Evolutionary conservation across 2,888 invertebrate species (phyloP).

Genomic region (Agrotis puta): DNA sequence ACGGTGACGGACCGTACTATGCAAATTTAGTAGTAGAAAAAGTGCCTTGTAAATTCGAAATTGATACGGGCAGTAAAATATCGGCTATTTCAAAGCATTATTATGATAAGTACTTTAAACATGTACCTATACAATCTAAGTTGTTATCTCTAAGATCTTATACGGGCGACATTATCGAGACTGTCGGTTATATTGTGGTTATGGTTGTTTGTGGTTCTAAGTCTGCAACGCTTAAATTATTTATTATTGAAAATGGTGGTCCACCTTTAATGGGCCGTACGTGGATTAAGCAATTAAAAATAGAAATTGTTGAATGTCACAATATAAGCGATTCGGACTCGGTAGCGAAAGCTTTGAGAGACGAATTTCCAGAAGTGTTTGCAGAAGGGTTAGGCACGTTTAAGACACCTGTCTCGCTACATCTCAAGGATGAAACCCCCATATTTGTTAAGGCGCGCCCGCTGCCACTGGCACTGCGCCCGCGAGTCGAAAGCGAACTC

Average conservation of each 20-base stretch:
- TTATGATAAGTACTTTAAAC: neutral
- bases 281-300: constrained; percentile 1
- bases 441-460: too few species aligned
- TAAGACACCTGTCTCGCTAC: constrained; percentile 4
- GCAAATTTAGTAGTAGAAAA: neutral
- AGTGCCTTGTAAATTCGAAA: neutral
- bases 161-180: neutral
- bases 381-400: constrained; percentile 25
- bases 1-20: neutral
- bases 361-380: constrained; percentile 34
- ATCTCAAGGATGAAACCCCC: too few species aligned
- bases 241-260: constrained; percentile 36
- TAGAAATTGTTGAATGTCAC: constrained; percentile 6
- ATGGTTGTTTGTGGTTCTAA: constrained; percentile 3
- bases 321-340: neutral
- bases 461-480: too few species aligned
- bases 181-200: neutral
- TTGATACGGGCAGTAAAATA: neutral
- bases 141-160: too few species aligned
- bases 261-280: constrained; percentile 37
- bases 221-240: constrained; percentile 2
- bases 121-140: too few species aligned
- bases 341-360: too few species aligned
- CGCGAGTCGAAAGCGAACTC: too few species aligned
- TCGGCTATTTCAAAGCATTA: neutral